Percentiles rank a stretch among this genome's conserved stretches.
Evolutionary conservation across 53 echinoderm and acorn worm genomes (phyloP).

Genomic region (Apostichopus leukothele): DNA sequence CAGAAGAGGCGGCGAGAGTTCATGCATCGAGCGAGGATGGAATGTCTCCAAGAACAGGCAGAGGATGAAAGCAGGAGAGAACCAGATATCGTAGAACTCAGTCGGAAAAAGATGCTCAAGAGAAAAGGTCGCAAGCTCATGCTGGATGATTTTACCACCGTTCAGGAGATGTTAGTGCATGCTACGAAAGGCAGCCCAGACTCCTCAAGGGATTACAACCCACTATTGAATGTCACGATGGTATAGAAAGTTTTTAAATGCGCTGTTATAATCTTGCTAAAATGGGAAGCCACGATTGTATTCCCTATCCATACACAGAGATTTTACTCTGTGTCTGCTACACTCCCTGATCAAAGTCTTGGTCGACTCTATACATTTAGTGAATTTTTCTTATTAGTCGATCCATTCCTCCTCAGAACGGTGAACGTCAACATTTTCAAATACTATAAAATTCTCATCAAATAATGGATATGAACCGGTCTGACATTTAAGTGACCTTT

Average conservation of each 20-base stretch:
- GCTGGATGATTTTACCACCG: conserved; percentile 94
- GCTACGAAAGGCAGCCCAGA: conserved; percentile 89
- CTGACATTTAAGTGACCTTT: no score
- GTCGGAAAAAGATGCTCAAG: conserved; percentile 82
- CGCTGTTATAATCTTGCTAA: no score
- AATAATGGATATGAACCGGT: no score
- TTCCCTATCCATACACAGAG: no score
- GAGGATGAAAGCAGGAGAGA: conserved; percentile 76
- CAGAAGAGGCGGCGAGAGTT: conserved; percentile 85
- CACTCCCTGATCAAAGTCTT: no score
- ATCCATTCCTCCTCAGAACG: no score
- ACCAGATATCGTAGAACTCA: conserved; percentile 90
- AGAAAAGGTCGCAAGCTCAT: conserved; percentile 85
- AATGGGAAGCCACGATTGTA: no score
- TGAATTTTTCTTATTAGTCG: no score
- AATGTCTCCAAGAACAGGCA: conserved; percentile 87
- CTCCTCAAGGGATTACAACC: conserved; percentile 91
- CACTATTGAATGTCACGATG: conserved; percentile 93
- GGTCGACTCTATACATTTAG: no score
- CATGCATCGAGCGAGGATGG: conserved; percentile 93
- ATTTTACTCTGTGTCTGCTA: no score
- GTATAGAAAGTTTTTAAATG: conserved; percentile 57
- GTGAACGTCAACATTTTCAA: no score
- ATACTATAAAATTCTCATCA: no score
- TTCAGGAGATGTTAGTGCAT: conserved; percentile 97